A percentile compares a stretch with the other conserved stretches of the same genome.
phyloP scores from a whole-genome alignment of 2,888 invertebrate genomes.

The Fragum fragum region DNA sequence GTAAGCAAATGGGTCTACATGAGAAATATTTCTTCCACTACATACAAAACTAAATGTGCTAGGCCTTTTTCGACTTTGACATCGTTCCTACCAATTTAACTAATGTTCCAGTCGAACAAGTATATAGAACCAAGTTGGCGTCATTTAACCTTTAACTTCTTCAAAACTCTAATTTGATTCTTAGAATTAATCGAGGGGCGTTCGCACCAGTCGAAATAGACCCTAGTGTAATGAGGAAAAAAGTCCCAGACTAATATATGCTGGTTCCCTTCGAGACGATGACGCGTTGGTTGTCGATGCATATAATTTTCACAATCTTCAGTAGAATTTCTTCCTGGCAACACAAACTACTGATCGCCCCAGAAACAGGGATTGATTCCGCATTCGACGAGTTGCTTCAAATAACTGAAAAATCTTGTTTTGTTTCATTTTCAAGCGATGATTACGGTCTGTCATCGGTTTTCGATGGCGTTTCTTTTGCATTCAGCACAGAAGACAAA shows the following conservation, averaged over 20 bases:
- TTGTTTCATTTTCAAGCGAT: slow-evolving; percentile 49
- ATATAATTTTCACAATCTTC: not conserved
- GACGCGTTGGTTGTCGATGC: not conserved
- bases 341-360: not conserved
- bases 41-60: too few relatives aligned
- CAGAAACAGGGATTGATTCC: not conserved
- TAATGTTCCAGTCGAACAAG: too few relatives aligned
- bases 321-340: not conserved
- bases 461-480: slow-evolving; percentile 51
- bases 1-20: too few relatives aligned
- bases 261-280: not conserved
- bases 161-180: too few relatives aligned
- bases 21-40: too few relatives aligned
- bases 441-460: slow-evolving; percentile 10
- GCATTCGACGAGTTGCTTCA: slow-evolving; percentile 36
- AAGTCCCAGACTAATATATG: not conserved
- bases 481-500: slow-evolving; percentile 61
- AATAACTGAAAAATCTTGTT: slow-evolving; percentile 52
- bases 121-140: too few relatives aligned
- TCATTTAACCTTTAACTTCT: too few relatives aligned
- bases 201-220: too few relatives aligned
- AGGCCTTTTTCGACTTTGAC: too few relatives aligned
- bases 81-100: too few relatives aligned
- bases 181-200: too few relatives aligned
- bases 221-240: too few relatives aligned